phyloP scores from a whole-genome alignment of 2,797 vertebrate genomes.

The Graptemys geographica region DNA sequence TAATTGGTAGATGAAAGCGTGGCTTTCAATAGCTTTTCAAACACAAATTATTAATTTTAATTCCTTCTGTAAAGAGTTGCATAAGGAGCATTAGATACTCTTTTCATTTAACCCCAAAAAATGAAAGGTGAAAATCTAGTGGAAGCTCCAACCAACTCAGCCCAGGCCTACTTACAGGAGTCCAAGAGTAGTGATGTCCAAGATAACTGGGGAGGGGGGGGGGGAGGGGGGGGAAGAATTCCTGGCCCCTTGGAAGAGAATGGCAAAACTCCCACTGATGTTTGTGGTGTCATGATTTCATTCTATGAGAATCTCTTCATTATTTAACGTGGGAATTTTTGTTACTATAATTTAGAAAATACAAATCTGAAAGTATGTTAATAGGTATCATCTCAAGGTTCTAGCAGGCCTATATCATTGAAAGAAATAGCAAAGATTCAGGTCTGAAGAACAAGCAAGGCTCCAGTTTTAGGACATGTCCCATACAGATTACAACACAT shows the following conservation, averaged over 20 bases:
- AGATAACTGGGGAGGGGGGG: not conserved
- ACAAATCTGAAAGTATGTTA: not conserved
- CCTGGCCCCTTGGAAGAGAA: not conserved
- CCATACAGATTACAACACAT: not conserved
- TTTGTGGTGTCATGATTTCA: not conserved
- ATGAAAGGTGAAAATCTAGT: not conserved
- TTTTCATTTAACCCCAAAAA: not conserved
- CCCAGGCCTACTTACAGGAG: conserved; percentile 7
- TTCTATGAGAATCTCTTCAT: not conserved
- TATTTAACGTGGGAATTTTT: not conserved
- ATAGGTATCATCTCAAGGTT: not conserved
- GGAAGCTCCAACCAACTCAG: not conserved
- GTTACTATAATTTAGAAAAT: not conserved
- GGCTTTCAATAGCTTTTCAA: not conserved
- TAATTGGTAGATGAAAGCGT: not conserved
- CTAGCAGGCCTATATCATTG: not conserved
- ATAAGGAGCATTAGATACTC: not conserved
- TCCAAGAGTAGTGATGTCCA: not conserved
- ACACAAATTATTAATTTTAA: not conserved
- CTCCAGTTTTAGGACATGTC: not conserved
- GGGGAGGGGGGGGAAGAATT: not conserved
- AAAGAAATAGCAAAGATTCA: conserved; percentile 2
- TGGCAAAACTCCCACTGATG: conserved; percentile 15
- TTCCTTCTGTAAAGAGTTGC: not conserved
- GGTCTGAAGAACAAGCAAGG: not conserved